These are phyloP conservation scores for Phalacrocorax brasilianus DNA, from an alignment of 2,113 vertebrate genomes.

Conservation along the genomic window DNA sequence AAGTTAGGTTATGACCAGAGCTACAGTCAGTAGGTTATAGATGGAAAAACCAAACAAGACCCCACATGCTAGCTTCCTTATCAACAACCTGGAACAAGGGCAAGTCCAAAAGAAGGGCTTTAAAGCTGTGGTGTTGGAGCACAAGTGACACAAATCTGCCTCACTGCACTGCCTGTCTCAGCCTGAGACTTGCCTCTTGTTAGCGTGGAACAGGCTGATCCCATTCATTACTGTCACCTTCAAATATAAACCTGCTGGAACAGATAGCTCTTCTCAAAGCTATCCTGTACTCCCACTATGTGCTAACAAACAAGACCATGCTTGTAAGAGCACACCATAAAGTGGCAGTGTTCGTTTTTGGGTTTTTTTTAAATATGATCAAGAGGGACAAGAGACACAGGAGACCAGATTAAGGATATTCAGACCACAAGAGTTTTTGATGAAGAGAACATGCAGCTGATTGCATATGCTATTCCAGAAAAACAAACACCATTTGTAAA, in stretches of 20 bases:
- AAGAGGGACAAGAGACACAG: background rate
- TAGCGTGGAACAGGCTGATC: background rate
- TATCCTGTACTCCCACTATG: background rate
- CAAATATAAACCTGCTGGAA: constrained; percentile 43
- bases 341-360: background rate
- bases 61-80: background rate
- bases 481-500: background rate
- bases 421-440: background rate
- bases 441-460: background rate
- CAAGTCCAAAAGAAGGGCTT: background rate
- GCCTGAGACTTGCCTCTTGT: background rate
- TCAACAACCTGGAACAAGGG: background rate
- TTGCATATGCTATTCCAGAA: background rate
- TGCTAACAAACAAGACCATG: constrained; percentile 15
- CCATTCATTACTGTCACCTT: constrained; percentile 13
- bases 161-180: background rate
- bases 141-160: background rate
- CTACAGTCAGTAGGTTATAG: background rate
- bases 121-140: background rate
- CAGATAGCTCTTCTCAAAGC: background rate
- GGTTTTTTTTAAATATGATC: background rate
- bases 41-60: background rate
- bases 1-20: background rate
- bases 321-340: background rate
- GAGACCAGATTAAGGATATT: background rate